Base-by-base conservation (phyloP, 2,113 vertebrate genomes). In the Potamarius usumacintae region DNA sequence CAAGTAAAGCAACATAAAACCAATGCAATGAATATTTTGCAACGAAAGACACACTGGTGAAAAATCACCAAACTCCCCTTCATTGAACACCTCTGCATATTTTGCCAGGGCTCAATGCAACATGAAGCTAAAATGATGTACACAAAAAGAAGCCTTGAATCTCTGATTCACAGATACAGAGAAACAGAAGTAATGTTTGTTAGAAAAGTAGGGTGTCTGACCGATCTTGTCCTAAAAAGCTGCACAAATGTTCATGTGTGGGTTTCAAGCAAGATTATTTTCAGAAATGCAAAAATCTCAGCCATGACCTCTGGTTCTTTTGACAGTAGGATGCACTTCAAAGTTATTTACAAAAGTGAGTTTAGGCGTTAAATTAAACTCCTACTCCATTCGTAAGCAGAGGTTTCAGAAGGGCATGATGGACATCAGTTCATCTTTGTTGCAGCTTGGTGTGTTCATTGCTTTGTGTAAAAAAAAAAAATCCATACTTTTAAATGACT, bases 1-100 rank as follows among this genome's bases (percentile, higher is more conserved):
- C 42, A 42, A 42, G 42, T 42, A 42, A 42, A 42, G 42, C 42
- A 42, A 42, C 42, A 42, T 42, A 42, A 42, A 42, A 42, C 42
- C 42, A 86, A 91, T 91, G 90, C 86, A 88, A 77, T 82, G 58
- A 76, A 87, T 10, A 12, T 57, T 12, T 53, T 53, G 11, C 55
- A 10, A 12, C 55, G 11, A 12, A 12, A 12, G 14, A 57, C 50
- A 53, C 76, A 27, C 12, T 77, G 50, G 18, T 72, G 52, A 84
- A 71, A 58, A 60, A 58, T 60, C 7, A 81, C 55, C 34, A 80
- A 80, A 30, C 15, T 58, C 78, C 25, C 34, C 53, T 72, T 58
- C 62, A 82, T 76, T 50, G 11, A 82, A 11, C 65, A 52, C 55
- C 62, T 76, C 34, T 48, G 71, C 42, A 69, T 62, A 53, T 88